Evolutionary conservation across 2,113 vertebrate species (phyloP), one percentile per base, ranked within the genome.

Genomic region (Rhea pennata): DNA sequence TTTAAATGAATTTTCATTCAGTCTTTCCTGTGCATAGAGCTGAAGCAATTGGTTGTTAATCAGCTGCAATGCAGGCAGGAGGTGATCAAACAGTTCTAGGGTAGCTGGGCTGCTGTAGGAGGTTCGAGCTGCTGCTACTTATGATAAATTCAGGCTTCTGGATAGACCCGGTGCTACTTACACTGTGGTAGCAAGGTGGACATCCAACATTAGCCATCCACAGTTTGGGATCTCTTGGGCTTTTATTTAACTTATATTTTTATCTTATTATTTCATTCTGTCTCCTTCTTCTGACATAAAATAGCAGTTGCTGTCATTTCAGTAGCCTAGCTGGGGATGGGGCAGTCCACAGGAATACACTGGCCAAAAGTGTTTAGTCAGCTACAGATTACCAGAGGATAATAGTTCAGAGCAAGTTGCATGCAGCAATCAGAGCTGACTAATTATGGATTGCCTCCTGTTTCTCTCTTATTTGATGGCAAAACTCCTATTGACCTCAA

Each of bases 371-470:
- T 36, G 6, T 92, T 87, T 58, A 87, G 48, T 79, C 40, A 87
- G 56, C 65, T 70, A 78, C 61, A 89, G 80, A 53, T 92, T 89
- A 94, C 33, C 26, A 95, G 70, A 84, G 31, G 87, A 88, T 48
- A 96, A 76, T 75, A 89, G 95, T 69, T 87, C 44, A 79, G 50
- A 75, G n/a, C 39, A 72, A 87, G 46, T 50, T 87, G 58, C 33
- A 58, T 59, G 17, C 22, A 92, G 58, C 39, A 62, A 27, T n/a
- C 0, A 2, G 44, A 92, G 62, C 10, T 87, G 51, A 79, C 67
- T 92, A 96, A 94, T 96, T 93, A 93, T 15, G 74, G 58, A 75
- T 94, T 79, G 58, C 77, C 74, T 95, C 77, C 10, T 48, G 80
- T 29, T 73, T 79, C 70, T 70, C 85, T 54, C 23, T 82, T 46